Base-by-base conservation (phyloP, 2,113 vertebrate species). In the Rhynchopsitta pachyrhyncha region DNA sequence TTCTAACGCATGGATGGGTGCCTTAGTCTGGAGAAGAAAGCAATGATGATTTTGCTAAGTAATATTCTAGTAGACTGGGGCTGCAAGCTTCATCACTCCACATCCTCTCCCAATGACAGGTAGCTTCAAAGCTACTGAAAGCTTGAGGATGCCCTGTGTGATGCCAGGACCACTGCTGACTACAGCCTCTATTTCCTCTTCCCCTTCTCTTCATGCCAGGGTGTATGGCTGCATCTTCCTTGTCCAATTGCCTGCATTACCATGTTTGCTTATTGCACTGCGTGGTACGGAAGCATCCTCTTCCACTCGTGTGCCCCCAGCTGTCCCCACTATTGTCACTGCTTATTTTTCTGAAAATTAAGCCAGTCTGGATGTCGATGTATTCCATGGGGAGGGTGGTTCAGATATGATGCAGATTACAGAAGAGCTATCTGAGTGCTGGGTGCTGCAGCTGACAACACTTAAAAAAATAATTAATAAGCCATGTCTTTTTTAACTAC, bases 401-500 rank as follows among this genome's bases (percentile, higher is more conserved):
- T 86, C 11, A 73, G 60, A 42, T 52, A 81, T 9, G 7, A 67
- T 39, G 50, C 0, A 86, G 42, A 60, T 64, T 71, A 78, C 50
- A 76, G 44, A 82, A 85, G 55, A 91, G 17, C 27, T 62, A 60
- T 27, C 33, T 75, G 62, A 87, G 10, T 47, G 47, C 46, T 64
- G 62, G 42, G 50, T 68, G 47, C 39, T 93, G 66, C 60, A 93
- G 66, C 69, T 87, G 89, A 89, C 18, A 73, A 55, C 17, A 55
- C 35, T 41, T 86, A 35, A 93, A 96, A 75, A 78, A 64, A 87
- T 44, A 55, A 52, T 89, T 95, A 93, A 87, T 73, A 92, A 85
- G 39, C 74, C 24, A 39, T 17, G 6, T 2, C 1, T 71, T 17
- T 67, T 93, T 88, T 60, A 86, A n/a, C 28, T 59, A 49, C 37